Evolutionary conservation across 2,113 vertebrate species (phyloP), one percentile per base, ranked within the genome.

Genomic region (Empidonax traillii): DNA sequence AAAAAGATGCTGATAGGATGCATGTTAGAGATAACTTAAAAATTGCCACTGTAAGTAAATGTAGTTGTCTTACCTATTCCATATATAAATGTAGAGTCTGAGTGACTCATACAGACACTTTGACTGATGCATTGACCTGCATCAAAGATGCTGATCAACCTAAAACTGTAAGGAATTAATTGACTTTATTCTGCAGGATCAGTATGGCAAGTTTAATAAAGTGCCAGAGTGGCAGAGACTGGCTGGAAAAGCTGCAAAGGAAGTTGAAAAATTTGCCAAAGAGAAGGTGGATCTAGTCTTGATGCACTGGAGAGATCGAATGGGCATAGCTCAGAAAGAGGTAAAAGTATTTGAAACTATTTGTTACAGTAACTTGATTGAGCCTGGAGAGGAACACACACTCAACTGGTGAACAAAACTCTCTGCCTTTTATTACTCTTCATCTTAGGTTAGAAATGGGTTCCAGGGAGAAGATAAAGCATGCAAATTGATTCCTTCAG

Each of bases 231-330:
- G 99, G 99, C 99, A 99, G 97, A 98, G 99, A 75, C 95, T 99
- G 53, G 99, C 99, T 65, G 99, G 99, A 92, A 99, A 99, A 98
- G 99, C 99, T 96, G 99, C 99, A 31, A 99, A 99, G 97, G 99
- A 99, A 96, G 99, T 99, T 85, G 99, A 99, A 96, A 99, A 99
- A 98, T 99, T 99, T 97, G 99, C 99, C 97, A 99, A 99, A 98
- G 99, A 99, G 92, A 99, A 99, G 96, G 98, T 99, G 12, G 99
- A 99, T 96, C 37, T 99, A 3, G 98, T 99, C 79, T 98, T 99
- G 93, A 99, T 99, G 98, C 99, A 99, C 97, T 99, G 99, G 99
- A 98, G 99, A 84, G 99, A 99, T 82, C 98, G 99, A 95, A 99
- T 99, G 99, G 99, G 99, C 91, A 99, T 99, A 87, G 98, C 99